phyloP scores from a whole-genome alignment of 2,888 invertebrate species.

The Thera britannica region DNA sequence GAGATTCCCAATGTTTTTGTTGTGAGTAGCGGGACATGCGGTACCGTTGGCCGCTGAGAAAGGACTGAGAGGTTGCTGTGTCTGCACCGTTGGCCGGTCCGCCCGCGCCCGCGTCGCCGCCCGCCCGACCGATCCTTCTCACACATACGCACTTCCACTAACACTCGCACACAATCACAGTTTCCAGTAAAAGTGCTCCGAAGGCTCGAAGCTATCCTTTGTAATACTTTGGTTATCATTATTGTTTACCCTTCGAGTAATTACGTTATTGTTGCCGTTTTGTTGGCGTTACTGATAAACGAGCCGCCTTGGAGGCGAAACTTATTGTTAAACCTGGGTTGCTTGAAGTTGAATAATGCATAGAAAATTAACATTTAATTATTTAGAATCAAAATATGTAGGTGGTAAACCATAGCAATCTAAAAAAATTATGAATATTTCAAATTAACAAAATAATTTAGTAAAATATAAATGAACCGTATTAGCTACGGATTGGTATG shows the following conservation, averaged over 20 bases:
- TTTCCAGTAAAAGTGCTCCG: constrained; percentile 81
- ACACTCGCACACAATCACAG: constrained; percentile 65
- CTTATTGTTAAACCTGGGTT: constrained; percentile 19
- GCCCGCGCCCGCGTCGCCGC: constrained; percentile 74
- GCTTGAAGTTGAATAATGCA: constrained; percentile 19
- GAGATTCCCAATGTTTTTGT: constrained; percentile 77
- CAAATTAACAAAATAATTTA: too few species aligned
- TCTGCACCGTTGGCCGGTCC: constrained; percentile 82
- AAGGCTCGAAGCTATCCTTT: constrained; percentile 53
- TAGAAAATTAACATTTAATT: not conserved
- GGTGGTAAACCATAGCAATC: too few species aligned
- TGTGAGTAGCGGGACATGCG: constrained; percentile 80
- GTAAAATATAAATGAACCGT: too few species aligned
- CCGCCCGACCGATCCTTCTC: constrained; percentile 66
- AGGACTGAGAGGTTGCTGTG: constrained; percentile 81
- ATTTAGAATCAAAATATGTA: too few species aligned
- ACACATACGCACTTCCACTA: constrained; percentile 53
- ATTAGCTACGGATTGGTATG: too few species aligned
- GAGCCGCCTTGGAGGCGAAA: constrained; percentile 20
- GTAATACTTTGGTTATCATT: constrained; percentile 38
- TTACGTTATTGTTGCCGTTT: constrained; percentile 42
- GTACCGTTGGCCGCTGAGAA: constrained; percentile 83
- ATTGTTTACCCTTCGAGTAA: constrained; percentile 48
- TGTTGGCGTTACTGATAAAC: constrained; percentile 30
- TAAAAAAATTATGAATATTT: too few species aligned